phyloP scores from a whole-genome alignment of 2,888 invertebrate species.

The Dolichomitus sp. region DNA sequence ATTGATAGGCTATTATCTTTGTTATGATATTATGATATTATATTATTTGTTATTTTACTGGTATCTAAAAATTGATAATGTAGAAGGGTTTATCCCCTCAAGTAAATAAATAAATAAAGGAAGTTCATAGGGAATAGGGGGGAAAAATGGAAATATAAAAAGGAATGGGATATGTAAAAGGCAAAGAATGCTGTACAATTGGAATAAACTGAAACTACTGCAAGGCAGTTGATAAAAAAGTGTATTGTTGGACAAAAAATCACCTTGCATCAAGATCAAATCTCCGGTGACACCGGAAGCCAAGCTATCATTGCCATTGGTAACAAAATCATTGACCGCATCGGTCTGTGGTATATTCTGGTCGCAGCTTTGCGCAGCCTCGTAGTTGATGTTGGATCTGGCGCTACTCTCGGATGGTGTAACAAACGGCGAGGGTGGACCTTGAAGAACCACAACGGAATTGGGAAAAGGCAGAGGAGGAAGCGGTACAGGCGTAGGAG shows the following conservation, averaged over 20 bases:
- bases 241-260: background rate
- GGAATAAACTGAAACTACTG: no score
- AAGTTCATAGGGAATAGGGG: no score
- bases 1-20: no score
- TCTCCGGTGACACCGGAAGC: constrained; percentile 80
- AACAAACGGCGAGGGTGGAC: constrained; percentile 83
- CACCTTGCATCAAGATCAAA: constrained; percentile 84
- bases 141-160: no score
- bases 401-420: constrained; percentile 77
- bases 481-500: constrained; percentile 86
- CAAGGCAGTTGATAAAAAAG: no score
- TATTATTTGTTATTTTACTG: no score
- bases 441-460: constrained; percentile 82
- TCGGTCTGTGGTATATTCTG: constrained; percentile 76
- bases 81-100: no score
- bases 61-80: no score
- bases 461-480: constrained; percentile 83
- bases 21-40: no score
- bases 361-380: constrained; percentile 75
- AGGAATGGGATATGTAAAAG: no score
- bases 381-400: constrained; percentile 79
- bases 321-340: constrained; percentile 79
- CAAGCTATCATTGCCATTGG: constrained; percentile 76
- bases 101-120: no score
- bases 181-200: no score